phyloP scores from a whole-genome alignment of 1,140 invertebrate genomes.

The Cotesia vestalis region DNA sequence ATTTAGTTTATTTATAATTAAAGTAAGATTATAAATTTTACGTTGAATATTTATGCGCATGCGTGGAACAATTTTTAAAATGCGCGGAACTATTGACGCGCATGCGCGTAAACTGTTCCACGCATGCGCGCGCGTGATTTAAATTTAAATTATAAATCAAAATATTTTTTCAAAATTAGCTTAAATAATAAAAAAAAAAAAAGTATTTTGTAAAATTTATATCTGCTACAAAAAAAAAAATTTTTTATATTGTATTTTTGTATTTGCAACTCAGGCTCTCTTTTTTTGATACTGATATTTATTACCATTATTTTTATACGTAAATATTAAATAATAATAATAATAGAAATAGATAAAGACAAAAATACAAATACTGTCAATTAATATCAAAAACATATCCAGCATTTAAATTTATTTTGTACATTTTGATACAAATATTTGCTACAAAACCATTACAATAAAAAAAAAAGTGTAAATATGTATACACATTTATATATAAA shows the following conservation, averaged over 20 bases:
- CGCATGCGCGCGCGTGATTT: not conserved
- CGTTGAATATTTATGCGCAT: too few species aligned
- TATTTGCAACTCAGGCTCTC: constrained; percentile 5
- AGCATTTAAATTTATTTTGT: too few species aligned
- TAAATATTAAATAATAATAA: too few species aligned
- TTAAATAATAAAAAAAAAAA: not conserved
- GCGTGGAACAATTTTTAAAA: too few species aligned
- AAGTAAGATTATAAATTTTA: too few species aligned
- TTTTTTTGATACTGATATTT: constrained; percentile 7
- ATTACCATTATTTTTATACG: constrained; percentile 1
- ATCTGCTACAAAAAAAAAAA: not conserved
- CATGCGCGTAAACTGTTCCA: too few species aligned
- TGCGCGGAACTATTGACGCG: too few species aligned
- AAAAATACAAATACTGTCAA: too few species aligned
- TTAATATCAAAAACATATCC: too few species aligned
- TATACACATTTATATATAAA: constrained; percentile 9
- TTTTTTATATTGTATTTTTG: constrained; percentile 21
- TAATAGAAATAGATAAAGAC: too few species aligned
- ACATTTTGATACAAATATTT: not conserved
- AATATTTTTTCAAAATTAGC: not conserved
- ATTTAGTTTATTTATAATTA: not conserved
- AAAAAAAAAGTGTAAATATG: constrained; percentile 18
- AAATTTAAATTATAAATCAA: not conserved
- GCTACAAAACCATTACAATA: not conserved
- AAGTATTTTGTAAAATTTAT: not conserved